Evolutionary conservation across 2,888 invertebrate genomes (phyloP), one percentile per base, ranked within the genome.

Genomic region (Biston stratarius): DNA sequence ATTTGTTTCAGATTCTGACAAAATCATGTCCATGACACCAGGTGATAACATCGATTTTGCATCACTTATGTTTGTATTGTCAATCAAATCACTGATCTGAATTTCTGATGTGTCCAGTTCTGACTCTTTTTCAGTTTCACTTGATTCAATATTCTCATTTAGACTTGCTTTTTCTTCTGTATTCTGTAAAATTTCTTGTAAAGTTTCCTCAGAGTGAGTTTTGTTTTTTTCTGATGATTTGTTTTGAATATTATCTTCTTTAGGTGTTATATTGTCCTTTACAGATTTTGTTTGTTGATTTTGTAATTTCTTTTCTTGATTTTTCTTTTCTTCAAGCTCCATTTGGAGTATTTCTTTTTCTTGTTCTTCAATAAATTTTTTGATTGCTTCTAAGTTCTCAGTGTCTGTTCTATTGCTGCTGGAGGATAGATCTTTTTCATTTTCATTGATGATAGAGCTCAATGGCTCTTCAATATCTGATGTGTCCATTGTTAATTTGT

Each of bases 301-400:
- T 24, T 49, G 36, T 76, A 51, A 74, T 71, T 11, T 83, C 77
- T 40, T 78, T 64, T 44, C 58, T 24, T 58, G 56, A 40, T 53
- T 47, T n/a, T 12, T 11, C n/a, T 53, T 53, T 11, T 48, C 59
- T 33, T 59, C 14, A 15, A 36, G 24, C 42, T 64, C 61, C 24
- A 15, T 55, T 51, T 66, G 56, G 10, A 10, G 34, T 14, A 85
- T 80, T 53, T 86, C 85, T 69, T 80, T 86, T 40, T 89, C 89
- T 73, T 92, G 90, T 44, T 85, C 81, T 71, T 90, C 88, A 69
- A 92, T 90, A 68, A 85, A 91, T 72, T 84, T 88, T 67, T 85
- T 87, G 49, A 93, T 93, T 14, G 87, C 88, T 69, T 90, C 91
- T n/a, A 93, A 69, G 80, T 89, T 91, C 69, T 93, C 92, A 40